Base-by-base conservation (phyloP, 2,888 invertebrate genomes). In the Lepetodrilus schrolli region DNA sequence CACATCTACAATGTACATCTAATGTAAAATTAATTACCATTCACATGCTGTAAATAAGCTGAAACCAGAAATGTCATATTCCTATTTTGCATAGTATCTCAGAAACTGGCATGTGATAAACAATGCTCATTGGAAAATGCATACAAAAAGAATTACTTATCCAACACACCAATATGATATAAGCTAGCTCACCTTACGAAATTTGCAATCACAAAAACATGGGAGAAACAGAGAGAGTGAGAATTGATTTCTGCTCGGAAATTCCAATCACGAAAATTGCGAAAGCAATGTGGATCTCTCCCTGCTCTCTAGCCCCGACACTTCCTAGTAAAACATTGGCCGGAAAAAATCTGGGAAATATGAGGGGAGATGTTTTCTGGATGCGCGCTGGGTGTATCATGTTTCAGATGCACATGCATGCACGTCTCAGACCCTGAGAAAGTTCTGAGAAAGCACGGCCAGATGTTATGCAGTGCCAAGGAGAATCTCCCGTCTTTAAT, bases 401-500 rank as follows among this genome's bases (percentile, higher is more conserved):
- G 58, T 58, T 58, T 43, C 58, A 26, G 1, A n/a, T 58, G 58
- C 58, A 58, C 58, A 58, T 58, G 58, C 58, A 58, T 58, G 58
- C 58, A 58, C 58, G 58, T 7, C 26, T 21, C 17, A 34, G 30
- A 17, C 17, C 26, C 58, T 30, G 26, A 30, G 58, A 30, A 58
- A 58, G 34, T 23, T 26, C 30, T 23, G 58, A 13, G 58, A 58
- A 58, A 58, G 34, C 58, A 58, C 58, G 26, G 58, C 58, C 58
- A 58, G 58, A 58, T 58, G 58, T 58, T 58, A 34, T 30, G 34
- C 30, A 17, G 34, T 17, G 58, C 17, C 21, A 43, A 51, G 58
- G 17, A 34, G 58, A 30, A 26, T 58, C 58, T 17, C 2, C 30
- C 58, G 26, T 30, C 58, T 30, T 58, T 58, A 58, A 58, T 58